phyloP scores from a whole-genome alignment of 1,140 invertebrate genomes.

The Rhopalosiphum maidis region DNA sequence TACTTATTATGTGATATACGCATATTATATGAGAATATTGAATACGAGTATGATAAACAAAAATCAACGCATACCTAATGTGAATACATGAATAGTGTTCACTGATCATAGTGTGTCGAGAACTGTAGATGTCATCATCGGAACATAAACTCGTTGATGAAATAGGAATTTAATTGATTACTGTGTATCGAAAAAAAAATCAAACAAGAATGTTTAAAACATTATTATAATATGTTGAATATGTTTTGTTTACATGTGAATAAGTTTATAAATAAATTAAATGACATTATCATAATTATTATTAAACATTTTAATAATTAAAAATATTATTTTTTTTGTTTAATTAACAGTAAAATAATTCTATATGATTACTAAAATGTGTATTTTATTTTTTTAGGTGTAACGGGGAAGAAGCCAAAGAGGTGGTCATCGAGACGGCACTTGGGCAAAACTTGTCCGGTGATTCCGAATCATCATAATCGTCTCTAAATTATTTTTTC shows the following conservation, averaged over 20 bases:
- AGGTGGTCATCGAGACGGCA: conserved; percentile 60
- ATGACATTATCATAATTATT: background rate
- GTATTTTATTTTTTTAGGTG: conserved; percentile 58
- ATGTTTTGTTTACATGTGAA: background rate
- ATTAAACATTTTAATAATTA: background rate
- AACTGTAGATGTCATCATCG: too few relatives aligned
- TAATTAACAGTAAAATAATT: background rate
- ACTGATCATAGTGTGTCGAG: too few relatives aligned
- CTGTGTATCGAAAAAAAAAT: background rate
- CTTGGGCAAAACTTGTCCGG: conserved; percentile 55
- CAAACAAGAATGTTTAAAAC: background rate
- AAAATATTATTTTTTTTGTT: background rate
- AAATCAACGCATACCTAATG: too few relatives aligned
- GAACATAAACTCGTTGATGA: too few relatives aligned
- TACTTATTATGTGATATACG: too few relatives aligned
- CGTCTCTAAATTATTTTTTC: background rate
- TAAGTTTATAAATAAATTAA: background rate
- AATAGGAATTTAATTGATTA: too few relatives aligned
- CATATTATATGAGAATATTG: too few relatives aligned
- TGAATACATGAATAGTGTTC: too few relatives aligned
- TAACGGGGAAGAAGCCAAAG: conserved; percentile 60
- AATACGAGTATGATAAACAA: too few relatives aligned
- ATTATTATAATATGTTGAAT: background rate
- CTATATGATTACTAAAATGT: background rate
- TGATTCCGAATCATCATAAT: conserved; percentile 39